These are phyloP conservation scores for Speoplatyrhinus poulsoni DNA, from an alignment of 2,113 vertebrate species.

Conservation along the genomic window DNA sequence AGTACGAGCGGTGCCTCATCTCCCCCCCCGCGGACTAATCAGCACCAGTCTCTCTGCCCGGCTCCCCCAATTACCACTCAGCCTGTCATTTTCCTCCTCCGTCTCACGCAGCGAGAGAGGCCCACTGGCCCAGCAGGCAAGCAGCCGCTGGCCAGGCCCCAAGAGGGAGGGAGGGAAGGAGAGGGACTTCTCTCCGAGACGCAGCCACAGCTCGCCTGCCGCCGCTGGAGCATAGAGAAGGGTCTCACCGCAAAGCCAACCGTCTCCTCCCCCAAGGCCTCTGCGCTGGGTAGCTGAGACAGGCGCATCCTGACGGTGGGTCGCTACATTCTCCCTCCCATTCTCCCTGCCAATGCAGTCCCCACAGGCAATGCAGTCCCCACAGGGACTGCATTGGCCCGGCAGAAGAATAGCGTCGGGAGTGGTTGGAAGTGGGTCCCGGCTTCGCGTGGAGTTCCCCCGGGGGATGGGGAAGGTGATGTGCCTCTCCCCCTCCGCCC, in stretches of 20 bases:
- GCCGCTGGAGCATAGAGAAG: slow-evolving; percentile 1
- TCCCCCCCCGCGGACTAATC: slow-evolving; percentile 49
- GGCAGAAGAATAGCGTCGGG: slow-evolving; percentile 24
- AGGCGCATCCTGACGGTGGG: slow-evolving; percentile 18
- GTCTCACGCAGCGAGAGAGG: slow-evolving; percentile 32
- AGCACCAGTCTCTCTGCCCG: slow-evolving; percentile 39
- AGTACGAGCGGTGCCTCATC: slow-evolving; percentile 8
- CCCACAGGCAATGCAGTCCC: too few relatives aligned
- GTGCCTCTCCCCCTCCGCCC: slow-evolving; percentile 35
- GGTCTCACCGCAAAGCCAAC: not conserved
- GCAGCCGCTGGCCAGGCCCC: slow-evolving; percentile 11
- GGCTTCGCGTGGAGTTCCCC: slow-evolving; percentile 22
- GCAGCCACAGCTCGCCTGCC: not conserved
- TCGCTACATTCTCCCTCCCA: slow-evolving; percentile 18
- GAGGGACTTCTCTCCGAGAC: not conserved
- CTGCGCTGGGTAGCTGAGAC: slow-evolving; percentile 15
- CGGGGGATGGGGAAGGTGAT: not conserved
- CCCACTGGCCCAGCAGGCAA: slow-evolving; percentile 31
- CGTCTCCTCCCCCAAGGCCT: slow-evolving; percentile 3
- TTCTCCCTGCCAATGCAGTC: too few relatives aligned
- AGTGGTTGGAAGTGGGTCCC: slow-evolving; percentile 45
- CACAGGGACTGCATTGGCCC: slow-evolving; percentile 36
- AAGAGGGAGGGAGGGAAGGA: slow-evolving; percentile 2
- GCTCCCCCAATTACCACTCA: slow-evolving; percentile 43
- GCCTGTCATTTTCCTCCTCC: slow-evolving; percentile 49